A percentile compares a stretch with the other conserved stretches of the same genome.
Evolutionary conservation across 2,113 vertebrate species (phyloP).

Genomic region (Lepus timidus): DNA sequence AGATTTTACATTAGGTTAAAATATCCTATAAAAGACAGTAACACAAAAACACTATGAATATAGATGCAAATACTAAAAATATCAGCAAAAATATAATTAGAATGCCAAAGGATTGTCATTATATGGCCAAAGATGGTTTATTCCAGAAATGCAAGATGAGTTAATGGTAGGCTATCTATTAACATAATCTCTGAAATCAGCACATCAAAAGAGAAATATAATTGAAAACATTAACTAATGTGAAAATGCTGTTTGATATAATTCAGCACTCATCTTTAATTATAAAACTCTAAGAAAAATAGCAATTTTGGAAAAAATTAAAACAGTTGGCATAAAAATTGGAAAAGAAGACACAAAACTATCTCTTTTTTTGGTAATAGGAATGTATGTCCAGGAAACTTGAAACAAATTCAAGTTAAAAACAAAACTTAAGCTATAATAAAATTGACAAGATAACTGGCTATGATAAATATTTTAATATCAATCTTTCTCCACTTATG

Average conservation of each 20-base stretch:
- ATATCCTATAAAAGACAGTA: background rate
- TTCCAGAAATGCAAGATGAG: background rate
- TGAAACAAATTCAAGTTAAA: constrained; percentile 23
- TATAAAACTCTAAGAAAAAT: constrained; percentile 13
- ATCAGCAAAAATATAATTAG: constrained; percentile 27
- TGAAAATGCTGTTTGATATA: background rate
- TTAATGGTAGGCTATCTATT: background rate
- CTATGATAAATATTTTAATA: constrained; percentile 53
- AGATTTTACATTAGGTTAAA: background rate
- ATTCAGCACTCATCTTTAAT: constrained; percentile 12
- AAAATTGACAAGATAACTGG: constrained; percentile 4
- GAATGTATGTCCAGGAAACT: background rate
- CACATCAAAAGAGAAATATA: background rate
- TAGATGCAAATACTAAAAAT: background rate
- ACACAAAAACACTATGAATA: background rate
- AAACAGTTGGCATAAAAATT: constrained; percentile 3
- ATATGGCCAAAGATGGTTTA: background rate
- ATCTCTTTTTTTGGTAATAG: constrained; percentile 28
- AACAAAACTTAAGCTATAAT: background rate
- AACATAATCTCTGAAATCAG: background rate
- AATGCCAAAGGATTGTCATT: background rate
- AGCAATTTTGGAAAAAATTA: constrained; percentile 50
- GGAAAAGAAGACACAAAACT: constrained; percentile 27
- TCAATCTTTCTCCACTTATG: background rate
- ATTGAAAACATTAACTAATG: constrained; percentile 41